Evolutionary conservation across 92 coral and sea anemone genomes (phyloP), one percentile per base, ranked within the genome.

Genomic region (Porites evermanni): DNA sequence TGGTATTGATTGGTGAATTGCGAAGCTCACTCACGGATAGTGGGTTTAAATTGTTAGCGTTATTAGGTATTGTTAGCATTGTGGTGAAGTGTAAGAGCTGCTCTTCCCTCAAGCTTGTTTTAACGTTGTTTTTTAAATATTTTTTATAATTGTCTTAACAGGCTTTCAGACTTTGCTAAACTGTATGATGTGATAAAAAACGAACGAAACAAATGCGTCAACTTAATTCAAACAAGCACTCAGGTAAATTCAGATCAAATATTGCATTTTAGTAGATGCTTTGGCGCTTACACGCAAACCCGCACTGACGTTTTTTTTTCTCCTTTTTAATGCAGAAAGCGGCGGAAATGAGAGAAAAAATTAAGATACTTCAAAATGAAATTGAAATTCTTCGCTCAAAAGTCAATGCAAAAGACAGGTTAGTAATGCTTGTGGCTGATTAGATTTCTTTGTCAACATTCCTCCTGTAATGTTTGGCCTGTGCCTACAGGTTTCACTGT

Each of bases 321-420:
- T 13, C 63, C 51, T 50, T 38, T 83, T 61, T 71, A 21, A 69
- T 70, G 58, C 87, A 97, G 99, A 97, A 96, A 93, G 99, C 99
- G 12, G 95, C 99, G 53, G 99, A 97, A 83, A 97, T 97, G 99
- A 88, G 99, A 59, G 99, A 97, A 72, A 97, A 97, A 74, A 95
- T 95, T 51, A 97, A 97, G 82, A 97, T 97, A 61, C 95, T 97
- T 63, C 99, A 97, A 73, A 97, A 97, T 74, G 99, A 97, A 91
- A 93, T 97, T 65, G 99, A 97, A 95, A 97, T 97, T 67, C 81
- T 97, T 53, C 92, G 99, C 32, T 97, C 99, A 11, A 97, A 97
- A 95, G 99, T 97, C 13, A 97, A 97, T 81, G 98, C 98, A 53
- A 97, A 97, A 79, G 98, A 97, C 92, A 97, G 99, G 99, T 96